phyloP scores from a whole-genome alignment of 2,888 invertebrate genomes.

The Drosophila neotestacea region DNA sequence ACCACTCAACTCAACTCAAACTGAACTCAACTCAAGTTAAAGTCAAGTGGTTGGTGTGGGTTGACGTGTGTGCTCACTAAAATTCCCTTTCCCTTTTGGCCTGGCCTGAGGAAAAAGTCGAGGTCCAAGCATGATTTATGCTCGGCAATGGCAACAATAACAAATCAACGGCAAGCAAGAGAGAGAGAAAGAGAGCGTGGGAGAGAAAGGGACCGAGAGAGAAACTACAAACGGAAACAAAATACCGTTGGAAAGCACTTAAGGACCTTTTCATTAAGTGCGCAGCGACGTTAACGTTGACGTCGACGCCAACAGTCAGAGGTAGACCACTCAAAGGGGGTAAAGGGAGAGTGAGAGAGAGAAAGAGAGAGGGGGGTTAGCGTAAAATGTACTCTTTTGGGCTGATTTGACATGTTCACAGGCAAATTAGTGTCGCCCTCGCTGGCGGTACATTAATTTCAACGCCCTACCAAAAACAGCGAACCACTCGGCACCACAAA shows the following conservation, averaged over 20 bases:
- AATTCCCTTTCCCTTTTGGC: neutral
- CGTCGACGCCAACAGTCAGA: slow-evolving; percentile 14
- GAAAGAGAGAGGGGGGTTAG: slow-evolving; percentile 25
- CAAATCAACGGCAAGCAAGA: slow-evolving; percentile 69
- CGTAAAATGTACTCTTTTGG: slow-evolving; percentile 75
- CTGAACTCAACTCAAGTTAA: slow-evolving; percentile 16
- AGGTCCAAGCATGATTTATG: slow-evolving; percentile 80
- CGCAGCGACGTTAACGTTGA: slow-evolving; percentile 37
- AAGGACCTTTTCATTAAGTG: slow-evolving; percentile 83
- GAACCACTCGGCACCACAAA: neutral
- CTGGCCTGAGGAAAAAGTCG: slow-evolving; percentile 11
- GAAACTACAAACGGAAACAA: slow-evolving; percentile 83
- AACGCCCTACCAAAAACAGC: slow-evolving; percentile 46
- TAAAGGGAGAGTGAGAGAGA: neutral
- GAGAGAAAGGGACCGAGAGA: slow-evolving; percentile 37
- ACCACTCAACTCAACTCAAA: slow-evolving; percentile 30
- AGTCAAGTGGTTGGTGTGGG: slow-evolving; percentile 63
- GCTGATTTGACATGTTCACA: slow-evolving; percentile 82
- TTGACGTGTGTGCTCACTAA: slow-evolving; percentile 65
- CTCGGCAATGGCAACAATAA: slow-evolving; percentile 74
- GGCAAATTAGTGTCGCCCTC: slow-evolving; percentile 79
- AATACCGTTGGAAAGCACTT: slow-evolving; percentile 84
- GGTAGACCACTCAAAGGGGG: neutral
- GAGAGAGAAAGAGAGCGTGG: slow-evolving; percentile 12
- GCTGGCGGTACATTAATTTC: slow-evolving; percentile 75